Evolutionary conservation across 2,888 invertebrate genomes (phyloP).

Genomic region (Xylota segnis): DNA sequence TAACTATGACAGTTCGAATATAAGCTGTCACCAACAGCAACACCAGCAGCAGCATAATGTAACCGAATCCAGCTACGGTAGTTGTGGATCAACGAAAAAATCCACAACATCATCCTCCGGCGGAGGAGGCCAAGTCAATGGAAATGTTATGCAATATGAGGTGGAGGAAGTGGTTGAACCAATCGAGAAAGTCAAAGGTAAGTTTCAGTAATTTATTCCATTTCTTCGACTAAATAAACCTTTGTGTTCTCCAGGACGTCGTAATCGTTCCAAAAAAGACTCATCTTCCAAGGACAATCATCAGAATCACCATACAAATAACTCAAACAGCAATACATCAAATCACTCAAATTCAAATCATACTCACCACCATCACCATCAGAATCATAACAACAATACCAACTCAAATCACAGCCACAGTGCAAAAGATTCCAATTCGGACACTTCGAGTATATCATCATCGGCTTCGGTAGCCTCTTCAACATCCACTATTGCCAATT

Average conservation of each 20-base stretch:
- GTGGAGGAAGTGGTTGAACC: slow-evolving; percentile 82
- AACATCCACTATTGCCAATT: slow-evolving; percentile 81
- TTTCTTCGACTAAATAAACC: slow-evolving; percentile 1
- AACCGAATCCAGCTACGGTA: slow-evolving; percentile 48
- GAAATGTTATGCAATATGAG: slow-evolving; percentile 82
- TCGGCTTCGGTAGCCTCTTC: slow-evolving; percentile 81
- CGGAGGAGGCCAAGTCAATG: slow-evolving; percentile 79
- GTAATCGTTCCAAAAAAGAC: slow-evolving; percentile 84
- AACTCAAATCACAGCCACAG: slow-evolving; percentile 77
- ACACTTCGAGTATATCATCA: slow-evolving; percentile 80
- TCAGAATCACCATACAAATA: slow-evolving; percentile 79
- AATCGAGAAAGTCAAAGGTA: slow-evolving; percentile 82
- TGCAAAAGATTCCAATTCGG: slow-evolving; percentile 77
- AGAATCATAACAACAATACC: slow-evolving; percentile 66
- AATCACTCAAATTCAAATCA: slow-evolving; percentile 72
- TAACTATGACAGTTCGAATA: slow-evolving; percentile 78
- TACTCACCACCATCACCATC: slow-evolving; percentile 71
- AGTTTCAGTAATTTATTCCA: neutral
- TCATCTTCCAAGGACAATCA: slow-evolving; percentile 84
- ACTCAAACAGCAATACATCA: slow-evolving; percentile 74
- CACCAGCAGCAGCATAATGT: slow-evolving; percentile 77
- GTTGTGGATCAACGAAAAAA: slow-evolving; percentile 75
- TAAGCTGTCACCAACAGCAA: slow-evolving; percentile 79
- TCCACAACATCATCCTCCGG: slow-evolving; percentile 61
- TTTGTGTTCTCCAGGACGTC: slow-evolving; percentile 80